These are phyloP conservation scores for Petrocephalus schoutedeni DNA, from an alignment of 2,797 vertebrate genomes.

Conservation along the genomic window DNA sequence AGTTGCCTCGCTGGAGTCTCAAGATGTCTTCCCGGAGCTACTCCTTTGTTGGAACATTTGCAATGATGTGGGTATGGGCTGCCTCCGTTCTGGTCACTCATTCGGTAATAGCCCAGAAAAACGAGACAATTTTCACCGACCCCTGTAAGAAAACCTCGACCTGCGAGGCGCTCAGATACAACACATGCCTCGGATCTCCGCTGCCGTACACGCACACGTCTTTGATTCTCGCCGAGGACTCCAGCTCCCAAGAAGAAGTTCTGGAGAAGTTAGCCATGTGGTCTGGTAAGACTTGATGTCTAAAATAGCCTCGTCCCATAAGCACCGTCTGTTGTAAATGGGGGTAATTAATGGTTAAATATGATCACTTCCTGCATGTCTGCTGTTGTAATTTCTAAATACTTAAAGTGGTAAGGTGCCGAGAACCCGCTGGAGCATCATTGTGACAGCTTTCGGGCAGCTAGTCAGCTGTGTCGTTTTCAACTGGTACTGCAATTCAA, in stretches of 20 bases:
- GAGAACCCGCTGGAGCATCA: not conserved
- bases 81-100: slow-evolving; percentile 38
- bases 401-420: not conserved
- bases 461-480: not conserved
- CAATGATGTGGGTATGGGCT: slow-evolving; percentile 58
- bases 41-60: slow-evolving; percentile 61
- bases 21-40: slow-evolving; percentile 66
- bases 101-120: slow-evolving; percentile 50
- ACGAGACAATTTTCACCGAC: slow-evolving; percentile 63
- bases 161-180: slow-evolving; percentile 79
- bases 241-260: slow-evolving; percentile 80
- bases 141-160: slow-evolving; percentile 75
- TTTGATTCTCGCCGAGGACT: slow-evolving; percentile 81
- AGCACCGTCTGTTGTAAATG: too few relatives aligned
- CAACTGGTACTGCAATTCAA: not conserved
- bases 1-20: slow-evolving; percentile 35
- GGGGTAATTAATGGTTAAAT: not conserved
- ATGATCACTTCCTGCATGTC: not conserved
- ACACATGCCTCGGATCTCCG: slow-evolving; percentile 80
- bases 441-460: not conserved
- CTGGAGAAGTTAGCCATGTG: slow-evolving; percentile 85
- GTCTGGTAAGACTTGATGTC: slow-evolving; percentile 73
- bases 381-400: not conserved
- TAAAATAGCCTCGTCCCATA: not conserved
- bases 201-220: slow-evolving; percentile 85